Evolutionary conservation across 2,797 vertebrate genomes (phyloP).

Genomic region (Alca torda): DNA sequence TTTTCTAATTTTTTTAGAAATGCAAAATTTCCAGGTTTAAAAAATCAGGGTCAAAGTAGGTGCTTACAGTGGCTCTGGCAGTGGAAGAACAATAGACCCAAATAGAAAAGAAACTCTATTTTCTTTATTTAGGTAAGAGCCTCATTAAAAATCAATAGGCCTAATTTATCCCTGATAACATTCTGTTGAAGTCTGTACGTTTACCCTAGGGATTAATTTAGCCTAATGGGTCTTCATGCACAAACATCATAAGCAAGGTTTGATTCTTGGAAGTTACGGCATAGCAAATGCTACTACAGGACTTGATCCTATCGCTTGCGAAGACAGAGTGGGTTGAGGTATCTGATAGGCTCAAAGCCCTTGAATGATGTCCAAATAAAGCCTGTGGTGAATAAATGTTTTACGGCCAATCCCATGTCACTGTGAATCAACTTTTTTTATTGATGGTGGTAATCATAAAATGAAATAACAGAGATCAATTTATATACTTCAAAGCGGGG

Average conservation of each 20-base stretch:
- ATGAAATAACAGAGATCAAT: background rate
- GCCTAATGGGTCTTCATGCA: constrained; percentile 40
- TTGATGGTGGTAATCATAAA: background rate
- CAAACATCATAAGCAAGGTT: background rate
- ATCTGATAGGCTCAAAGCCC: constrained; percentile 16
- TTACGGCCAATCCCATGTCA: background rate
- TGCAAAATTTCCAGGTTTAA: background rate
- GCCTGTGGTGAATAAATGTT: constrained; percentile 10
- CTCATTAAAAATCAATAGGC: constrained; percentile 58
- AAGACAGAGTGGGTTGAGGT: background rate
- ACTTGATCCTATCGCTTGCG: background rate
- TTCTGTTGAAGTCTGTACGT: constrained; percentile 21
- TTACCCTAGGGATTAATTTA: constrained; percentile 53
- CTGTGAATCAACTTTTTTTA: background rate
- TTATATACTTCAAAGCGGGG: background rate
- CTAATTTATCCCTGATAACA: constrained; percentile 47
- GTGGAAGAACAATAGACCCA: background rate
- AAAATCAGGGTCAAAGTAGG: background rate
- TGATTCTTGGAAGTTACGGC: constrained; percentile 17
- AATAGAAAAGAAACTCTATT: constrained; percentile 6
- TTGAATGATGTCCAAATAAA: constrained; percentile 5
- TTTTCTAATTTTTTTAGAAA: background rate
- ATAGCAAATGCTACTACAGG: background rate
- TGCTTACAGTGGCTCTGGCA: background rate
- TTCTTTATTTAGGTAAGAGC: constrained; percentile 37